A percentile compares a stretch with the other conserved stretches of the same genome.
Evolutionary conservation across 2,113 vertebrate genomes (phyloP).

Genomic region (Ictalurus furcatus): DNA sequence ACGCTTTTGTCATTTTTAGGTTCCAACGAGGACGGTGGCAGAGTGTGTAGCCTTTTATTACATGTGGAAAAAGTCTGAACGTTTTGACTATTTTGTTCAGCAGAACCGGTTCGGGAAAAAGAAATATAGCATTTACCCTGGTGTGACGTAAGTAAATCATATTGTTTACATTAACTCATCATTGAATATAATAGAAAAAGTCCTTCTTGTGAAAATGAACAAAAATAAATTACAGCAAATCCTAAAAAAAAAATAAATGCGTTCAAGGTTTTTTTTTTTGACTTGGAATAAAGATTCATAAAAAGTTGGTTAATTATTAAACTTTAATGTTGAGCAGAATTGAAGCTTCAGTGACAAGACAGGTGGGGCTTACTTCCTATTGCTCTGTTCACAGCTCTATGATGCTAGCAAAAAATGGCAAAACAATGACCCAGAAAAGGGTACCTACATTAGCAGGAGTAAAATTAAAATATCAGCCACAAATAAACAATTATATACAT

Average conservation of each 20-base stretch:
- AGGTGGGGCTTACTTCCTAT: background rate
- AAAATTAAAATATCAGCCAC: background rate
- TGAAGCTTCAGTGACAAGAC: background rate
- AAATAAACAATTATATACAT: background rate
- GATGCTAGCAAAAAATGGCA: background rate
- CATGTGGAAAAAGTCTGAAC: conserved; percentile 99
- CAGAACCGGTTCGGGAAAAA: conserved; percentile 98
- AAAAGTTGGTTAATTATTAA: background rate
- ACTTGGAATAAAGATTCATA: background rate
- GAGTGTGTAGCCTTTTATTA: conserved; percentile 99
- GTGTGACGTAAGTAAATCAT: conserved; percentile 88
- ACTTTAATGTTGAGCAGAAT: background rate
- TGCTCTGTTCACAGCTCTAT: background rate
- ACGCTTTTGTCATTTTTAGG: conserved; percentile 67
- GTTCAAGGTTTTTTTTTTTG: background rate
- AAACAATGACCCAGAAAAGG: background rate
- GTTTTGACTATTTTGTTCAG: conserved; percentile 95
- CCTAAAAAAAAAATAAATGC: background rate
- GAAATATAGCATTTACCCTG: conserved; percentile 94
- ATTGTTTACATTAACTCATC: background rate
- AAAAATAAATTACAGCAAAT: background rate
- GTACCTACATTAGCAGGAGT: background rate
- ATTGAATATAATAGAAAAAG: background rate
- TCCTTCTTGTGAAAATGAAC: background rate
- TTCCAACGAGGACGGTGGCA: conserved; percentile 88